Base-by-base conservation (phyloP, 2,888 invertebrate genomes). In the Cephus spinipes region DNA sequence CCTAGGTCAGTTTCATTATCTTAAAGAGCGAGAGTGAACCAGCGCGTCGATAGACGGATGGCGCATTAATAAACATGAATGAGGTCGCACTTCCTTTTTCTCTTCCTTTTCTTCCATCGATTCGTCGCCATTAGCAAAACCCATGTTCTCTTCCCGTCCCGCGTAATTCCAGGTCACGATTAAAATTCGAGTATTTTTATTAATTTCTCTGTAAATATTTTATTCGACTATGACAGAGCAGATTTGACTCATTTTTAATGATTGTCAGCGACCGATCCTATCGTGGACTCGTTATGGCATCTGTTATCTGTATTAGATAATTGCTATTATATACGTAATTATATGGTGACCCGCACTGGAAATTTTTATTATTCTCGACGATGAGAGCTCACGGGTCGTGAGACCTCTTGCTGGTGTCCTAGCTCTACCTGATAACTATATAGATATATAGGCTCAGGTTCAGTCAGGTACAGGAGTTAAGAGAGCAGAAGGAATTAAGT, bases 1-100 rank as follows among this genome's bases (percentile, higher is more conserved):
- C 87, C 87, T 87, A 88, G 89, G 89, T 90, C 88, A 88, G 87
- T 89, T 87, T 87, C 89, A 87, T 89, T 89, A 90, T 89, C 87
- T 86, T 83, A 81, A n/a, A 68, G 32, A 69, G 75, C 68, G 73
- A 74, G 77, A 73, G 81, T 82, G 87, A 88, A 88, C 84, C 80
- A 84, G 82, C 80, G 83, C 89, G 88, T 89, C 89, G 88, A 89
- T 89, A 81, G 83, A 85, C 83, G 35, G 32, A 76, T 31, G 71
- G 83, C 84, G 81, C 89, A 89, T 88, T 89, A 89, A 89, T 89
- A 89, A 88, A 89, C 88, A 89, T 89, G 89, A 89, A 88, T 82
- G 82, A 83, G 75, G 77, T 79, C 69, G 76, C 75, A 75, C 78
- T 73, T 73, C 77, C 75, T 55, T 73, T 33, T 79, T 78, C 23